Evolutionary conservation across 2,113 vertebrate species (phyloP), one percentile per base, ranked within the genome.

Genomic region (Parus major): DNA sequence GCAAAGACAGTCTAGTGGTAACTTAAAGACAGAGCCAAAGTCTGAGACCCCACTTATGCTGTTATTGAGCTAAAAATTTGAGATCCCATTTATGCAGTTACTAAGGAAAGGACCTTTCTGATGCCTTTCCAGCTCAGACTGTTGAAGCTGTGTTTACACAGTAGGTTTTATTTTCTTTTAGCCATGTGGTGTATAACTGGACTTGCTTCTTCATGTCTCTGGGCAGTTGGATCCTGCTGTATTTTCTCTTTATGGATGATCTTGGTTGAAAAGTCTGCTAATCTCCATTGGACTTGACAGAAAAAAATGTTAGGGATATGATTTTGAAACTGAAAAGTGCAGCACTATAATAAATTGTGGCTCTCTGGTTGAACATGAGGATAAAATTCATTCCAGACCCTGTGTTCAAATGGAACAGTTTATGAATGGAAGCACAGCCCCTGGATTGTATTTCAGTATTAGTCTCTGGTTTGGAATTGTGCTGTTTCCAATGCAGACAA

Each of bases 321-420:
- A 53, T 96, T 97, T 93, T 95, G 92, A 96, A 96, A 91, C 93
- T 91, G 84, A 96, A 94, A 80, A 84, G 49, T 90, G 63, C 47
- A 36, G 39, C 41, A 23, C 93, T 86, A 61, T 93, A 86, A 94
- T 96, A 93, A 96, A 84, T 70, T 87, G 78, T 90, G 49, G 63
- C 56, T 69, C 82, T 78, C 85, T 36, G 10, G 53, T 84, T 92
- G 87, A 95, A 96, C 69, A 70, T 50, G 79, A 90, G 71, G 57
- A 90, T 95, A 65, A 83, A 92, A 95, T 92, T 97, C 49, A 75
- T 95, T 95, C 91, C 95, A 90, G 94, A 85, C 77, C 15, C 42
- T 53, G 6, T 47, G 35, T 83, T 96, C 47, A 4, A 88, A 84
- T 91, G 91, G 71, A 92, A 88, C 52, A 80, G 73, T 93, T 95